Conservation (phyloP, 2,888 invertebrate genomes). For the Tinea trinotella region DNA sequence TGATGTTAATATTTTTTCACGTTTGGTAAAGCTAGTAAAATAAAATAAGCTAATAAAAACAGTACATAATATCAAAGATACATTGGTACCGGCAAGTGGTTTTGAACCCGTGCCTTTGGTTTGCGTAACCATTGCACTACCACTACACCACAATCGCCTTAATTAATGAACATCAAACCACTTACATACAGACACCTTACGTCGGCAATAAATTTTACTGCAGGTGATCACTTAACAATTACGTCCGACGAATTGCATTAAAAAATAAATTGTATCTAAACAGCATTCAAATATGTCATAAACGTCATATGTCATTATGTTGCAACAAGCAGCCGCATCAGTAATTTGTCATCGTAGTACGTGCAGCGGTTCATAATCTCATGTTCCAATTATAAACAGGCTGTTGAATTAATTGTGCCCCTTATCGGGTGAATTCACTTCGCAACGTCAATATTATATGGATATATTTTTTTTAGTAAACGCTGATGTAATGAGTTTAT, state of each 20-base stretch:
- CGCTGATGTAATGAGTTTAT: conserved; percentile 5
- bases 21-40: no score
- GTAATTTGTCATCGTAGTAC: conserved; percentile 54
- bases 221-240: no score
- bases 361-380: conserved; percentile 61
- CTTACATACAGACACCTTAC: no score
- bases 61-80: no score
- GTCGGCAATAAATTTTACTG: no score
- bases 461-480: conserved; percentile 32
- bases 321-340: conserved; percentile 35
- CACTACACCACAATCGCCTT: no score
- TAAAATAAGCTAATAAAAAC: no score
- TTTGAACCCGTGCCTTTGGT: no score
- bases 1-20: no score
- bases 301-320: conserved; percentile 33
- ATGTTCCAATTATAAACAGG: conserved; percentile 47
- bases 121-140: no score
- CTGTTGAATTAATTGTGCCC: conserved; percentile 53
- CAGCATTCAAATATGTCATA: conserved; percentile 2
- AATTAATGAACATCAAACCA: no score
- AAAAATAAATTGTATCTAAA: not conserved
- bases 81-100: no score
- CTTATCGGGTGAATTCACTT: conserved; percentile 50
- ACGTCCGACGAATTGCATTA: not conserved
- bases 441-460: conserved; percentile 25